These are phyloP conservation scores for Cyrtorhinus lividipennis DNA, from an alignment of 1,140 invertebrate species.

Conservation along the genomic window DNA sequence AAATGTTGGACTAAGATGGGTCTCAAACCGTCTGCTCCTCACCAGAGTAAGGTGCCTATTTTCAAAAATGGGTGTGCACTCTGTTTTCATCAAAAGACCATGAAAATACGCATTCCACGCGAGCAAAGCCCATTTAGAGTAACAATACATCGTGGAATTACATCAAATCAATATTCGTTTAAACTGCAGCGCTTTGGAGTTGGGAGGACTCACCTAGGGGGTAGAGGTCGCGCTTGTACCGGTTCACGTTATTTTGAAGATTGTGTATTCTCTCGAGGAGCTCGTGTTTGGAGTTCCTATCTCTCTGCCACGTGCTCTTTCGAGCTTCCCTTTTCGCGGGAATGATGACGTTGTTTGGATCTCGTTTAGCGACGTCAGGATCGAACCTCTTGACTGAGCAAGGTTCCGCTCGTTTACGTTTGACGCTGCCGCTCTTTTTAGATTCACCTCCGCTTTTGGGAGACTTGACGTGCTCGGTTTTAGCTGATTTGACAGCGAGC, in stretches of 20 bases:
- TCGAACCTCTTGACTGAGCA: neutral
- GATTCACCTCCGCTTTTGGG: conserved; percentile 36
- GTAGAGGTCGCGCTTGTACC: conserved; percentile 30
- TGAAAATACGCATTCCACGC: too few species aligned
- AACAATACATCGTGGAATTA: too few species aligned
- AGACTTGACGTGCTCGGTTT: conserved; percentile 25
- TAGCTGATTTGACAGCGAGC: conserved; percentile 1
- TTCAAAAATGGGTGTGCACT: too few species aligned
- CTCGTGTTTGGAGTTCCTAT: conserved; percentile 26
- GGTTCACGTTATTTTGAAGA: conserved; percentile 22
- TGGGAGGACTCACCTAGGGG: conserved; percentile 33
- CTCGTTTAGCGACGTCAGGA: conserved; percentile 2
- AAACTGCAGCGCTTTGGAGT: too few species aligned
- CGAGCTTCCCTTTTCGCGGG: conserved; percentile 21
- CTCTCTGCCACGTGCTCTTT: conserved; percentile 25
- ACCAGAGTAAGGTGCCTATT: too few species aligned
- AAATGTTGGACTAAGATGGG: too few species aligned
- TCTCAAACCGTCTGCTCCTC: too few species aligned
- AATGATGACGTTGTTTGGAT: conserved; percentile 22
- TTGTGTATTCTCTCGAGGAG: conserved; percentile 26
- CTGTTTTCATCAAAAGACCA: too few species aligned
- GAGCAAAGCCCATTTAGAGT: too few species aligned
- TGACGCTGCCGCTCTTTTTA: conserved; percentile 32
- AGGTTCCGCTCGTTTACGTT: conserved; percentile 29
- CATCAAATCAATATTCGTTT: too few species aligned